Evolutionary conservation across 2,888 invertebrate genomes (phyloP), one percentile per base, ranked within the genome.

Genomic region (Epsilonema sp.): DNA sequence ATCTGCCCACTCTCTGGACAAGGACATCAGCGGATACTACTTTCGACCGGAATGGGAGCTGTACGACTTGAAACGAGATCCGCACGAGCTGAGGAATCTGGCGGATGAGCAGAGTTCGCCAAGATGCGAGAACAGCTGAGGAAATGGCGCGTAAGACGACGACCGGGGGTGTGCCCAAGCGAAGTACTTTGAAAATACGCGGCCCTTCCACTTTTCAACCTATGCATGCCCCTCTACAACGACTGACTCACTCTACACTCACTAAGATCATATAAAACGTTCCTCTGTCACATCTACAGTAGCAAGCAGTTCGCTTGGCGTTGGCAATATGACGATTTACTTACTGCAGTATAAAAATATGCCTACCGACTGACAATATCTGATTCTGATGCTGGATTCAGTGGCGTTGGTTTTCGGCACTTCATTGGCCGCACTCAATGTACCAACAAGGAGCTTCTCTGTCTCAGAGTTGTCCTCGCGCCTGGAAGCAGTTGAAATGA

Each of bases 101-200:
- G 79, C 76, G 31, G 70, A 72, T 56, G 75, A 75, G 58, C 55
- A 1, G 65, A 73, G 54, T 72, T 79, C 55, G 53, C 59, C n/a
- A 63, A 66, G 26, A 68, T 84, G 54, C 67, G 73, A 55, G 56
- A 58, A 47, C 70, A 74, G 48, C 70, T 89, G 54, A 58, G 59
- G 26, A 61, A 73, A 8, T 89, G 87, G 87, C 84, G 82, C 71
- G 72, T 74, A 55, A 61, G 68, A 73, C 41, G 89, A 89, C 74
- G 86, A 87, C 1, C 89, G 87, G 87, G 73, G 78, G 50, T 89
- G 89, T 72, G 73, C 82, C 24, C 87, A 87, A 3, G 74, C 72
- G 63, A 80, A 76, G 26, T 80, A 89, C 43, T 72, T 83, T 3
- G 42, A 42, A 19, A n/a, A 23, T 3, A 19, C 24, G n/a, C 4